These are phyloP conservation scores for Siphamia tubifer DNA, from an alignment of 2,113 vertebrate species.

Conservation along the genomic window DNA sequence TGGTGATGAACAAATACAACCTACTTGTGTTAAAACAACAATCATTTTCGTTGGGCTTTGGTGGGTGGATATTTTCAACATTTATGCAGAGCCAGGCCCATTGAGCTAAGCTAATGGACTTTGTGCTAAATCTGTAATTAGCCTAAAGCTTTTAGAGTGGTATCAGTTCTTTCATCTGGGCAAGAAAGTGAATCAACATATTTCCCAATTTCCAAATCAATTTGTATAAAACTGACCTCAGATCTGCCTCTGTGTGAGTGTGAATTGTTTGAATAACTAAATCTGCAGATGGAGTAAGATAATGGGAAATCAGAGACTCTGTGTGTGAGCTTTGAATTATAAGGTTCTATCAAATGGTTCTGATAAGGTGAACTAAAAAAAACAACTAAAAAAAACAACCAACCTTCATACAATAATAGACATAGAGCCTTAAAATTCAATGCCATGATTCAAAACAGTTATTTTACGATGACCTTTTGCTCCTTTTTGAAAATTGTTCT, in stretches of 20 bases:
- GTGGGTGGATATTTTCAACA: too few relatives aligned
- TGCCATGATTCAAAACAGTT: constrained; percentile 4
- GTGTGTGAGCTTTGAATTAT: neutral
- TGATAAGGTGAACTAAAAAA: neutral
- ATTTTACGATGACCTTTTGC: neutral
- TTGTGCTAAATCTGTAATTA: neutral
- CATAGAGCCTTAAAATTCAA: neutral
- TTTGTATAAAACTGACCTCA: neutral
- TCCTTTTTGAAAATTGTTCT: neutral
- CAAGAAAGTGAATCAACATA: neutral
- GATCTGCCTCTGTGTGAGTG: neutral
- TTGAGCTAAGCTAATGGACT: neutral
- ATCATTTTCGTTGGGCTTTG: too few relatives aligned
- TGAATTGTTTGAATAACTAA: neutral
- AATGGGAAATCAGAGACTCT: neutral
- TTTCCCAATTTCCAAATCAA: neutral
- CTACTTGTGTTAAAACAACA: too few relatives aligned
- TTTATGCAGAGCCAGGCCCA: too few relatives aligned
- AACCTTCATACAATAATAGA: neutral
- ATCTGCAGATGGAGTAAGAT: neutral
- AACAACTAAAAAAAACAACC: too few relatives aligned
- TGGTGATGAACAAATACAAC: too few relatives aligned
- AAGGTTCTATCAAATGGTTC: neutral
- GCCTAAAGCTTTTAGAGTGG: neutral
- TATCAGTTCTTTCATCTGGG: neutral